These are phyloP conservation scores for Aldabrachelys gigantea DNA, from an alignment of 2,113 vertebrate genomes.

Conservation along the genomic window DNA sequence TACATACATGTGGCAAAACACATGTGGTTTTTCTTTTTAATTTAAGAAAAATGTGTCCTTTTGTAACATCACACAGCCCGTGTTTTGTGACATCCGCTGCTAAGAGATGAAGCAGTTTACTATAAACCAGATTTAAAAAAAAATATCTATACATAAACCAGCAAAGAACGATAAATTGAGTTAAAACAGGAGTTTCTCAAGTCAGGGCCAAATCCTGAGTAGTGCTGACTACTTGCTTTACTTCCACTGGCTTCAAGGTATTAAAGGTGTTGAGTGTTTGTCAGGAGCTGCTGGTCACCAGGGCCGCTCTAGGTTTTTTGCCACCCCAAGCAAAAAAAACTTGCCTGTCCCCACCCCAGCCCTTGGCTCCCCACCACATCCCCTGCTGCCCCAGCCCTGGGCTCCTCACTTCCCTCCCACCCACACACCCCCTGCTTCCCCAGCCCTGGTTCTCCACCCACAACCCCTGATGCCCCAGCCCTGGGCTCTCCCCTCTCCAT, in stretches of 20 bases:
- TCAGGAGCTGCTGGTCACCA: neutral
- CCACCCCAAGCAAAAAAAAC: no score
- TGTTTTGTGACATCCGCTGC: conserved; percentile 64
- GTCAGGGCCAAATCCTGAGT: conserved; percentile 4
- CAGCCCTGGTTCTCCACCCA: no score
- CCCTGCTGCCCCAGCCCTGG: no score
- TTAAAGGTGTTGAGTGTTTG: neutral
- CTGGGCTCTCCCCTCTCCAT: no score
- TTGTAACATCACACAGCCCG: conserved; percentile 39
- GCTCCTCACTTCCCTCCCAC: no score
- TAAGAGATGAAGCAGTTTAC: conserved; percentile 55
- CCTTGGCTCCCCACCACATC: no score
- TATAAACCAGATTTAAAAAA: neutral
- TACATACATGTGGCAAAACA: no score
- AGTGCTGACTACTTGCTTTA: neutral
- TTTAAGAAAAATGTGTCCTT: neutral
- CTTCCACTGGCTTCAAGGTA: neutral
- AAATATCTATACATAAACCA: neutral
- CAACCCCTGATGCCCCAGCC: no score
- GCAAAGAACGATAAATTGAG: conserved; percentile 5
- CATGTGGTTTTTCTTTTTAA: no score
- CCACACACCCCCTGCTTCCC: no score
- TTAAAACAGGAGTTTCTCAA: conserved; percentile 12
- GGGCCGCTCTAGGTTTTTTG: no score
- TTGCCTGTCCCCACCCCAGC: no score